A percentile compares a stretch with the other conserved stretches of the same genome.
Evolutionary conservation across 2,797 vertebrate genomes (phyloP).

Genomic region (Vultur gryphus): DNA sequence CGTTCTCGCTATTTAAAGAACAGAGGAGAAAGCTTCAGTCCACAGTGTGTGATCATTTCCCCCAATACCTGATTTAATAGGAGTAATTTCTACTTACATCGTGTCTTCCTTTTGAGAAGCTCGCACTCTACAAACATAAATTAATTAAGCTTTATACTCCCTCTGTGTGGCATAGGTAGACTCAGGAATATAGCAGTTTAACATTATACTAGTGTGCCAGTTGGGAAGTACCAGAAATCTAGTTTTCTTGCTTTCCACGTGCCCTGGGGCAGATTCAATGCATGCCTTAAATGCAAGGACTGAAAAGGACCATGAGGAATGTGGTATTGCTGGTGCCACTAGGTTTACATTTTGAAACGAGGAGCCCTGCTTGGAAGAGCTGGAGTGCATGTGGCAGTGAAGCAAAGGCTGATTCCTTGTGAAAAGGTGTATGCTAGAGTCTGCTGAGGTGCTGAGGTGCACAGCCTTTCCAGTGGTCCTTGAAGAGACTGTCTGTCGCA

Average conservation of each 20-base stretch:
- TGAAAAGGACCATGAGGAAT: background rate
- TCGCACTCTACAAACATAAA: background rate
- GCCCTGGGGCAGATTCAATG: background rate
- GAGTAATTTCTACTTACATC: constrained; percentile 13
- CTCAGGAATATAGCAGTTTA: constrained; percentile 3
- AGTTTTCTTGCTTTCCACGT: background rate
- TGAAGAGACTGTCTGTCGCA: background rate
- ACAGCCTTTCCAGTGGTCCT: background rate
- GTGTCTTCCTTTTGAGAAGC: background rate
- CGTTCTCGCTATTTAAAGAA: background rate
- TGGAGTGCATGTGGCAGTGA: background rate
- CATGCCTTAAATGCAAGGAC: background rate
- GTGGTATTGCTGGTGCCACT: background rate
- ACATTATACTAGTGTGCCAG: background rate
- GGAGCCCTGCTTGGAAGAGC: background rate
- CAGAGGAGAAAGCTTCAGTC: background rate
- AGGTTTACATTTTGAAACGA: background rate
- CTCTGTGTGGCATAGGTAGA: background rate
- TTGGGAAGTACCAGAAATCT: background rate
- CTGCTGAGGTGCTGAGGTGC: background rate
- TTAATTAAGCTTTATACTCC: constrained; percentile 50
- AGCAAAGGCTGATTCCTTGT: background rate
- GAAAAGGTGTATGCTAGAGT: background rate
- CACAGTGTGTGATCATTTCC: background rate
- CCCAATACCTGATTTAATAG: background rate